Conservation (phyloP, 2,113 vertebrate species). For the Daubentonia madagascariensis region DNA sequence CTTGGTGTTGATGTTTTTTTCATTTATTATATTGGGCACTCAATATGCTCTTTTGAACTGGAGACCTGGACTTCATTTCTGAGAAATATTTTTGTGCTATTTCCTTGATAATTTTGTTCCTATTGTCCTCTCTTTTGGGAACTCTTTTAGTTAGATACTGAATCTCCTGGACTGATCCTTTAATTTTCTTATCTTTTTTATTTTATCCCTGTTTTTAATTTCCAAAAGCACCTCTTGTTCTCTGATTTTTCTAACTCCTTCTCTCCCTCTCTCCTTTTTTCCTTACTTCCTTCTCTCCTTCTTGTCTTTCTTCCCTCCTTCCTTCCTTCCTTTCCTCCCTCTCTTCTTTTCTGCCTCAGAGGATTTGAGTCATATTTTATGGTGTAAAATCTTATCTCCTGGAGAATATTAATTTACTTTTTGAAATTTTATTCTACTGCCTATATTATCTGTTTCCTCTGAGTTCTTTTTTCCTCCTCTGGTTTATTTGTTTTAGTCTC, state of each 20-base stretch:
- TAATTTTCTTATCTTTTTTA: background rate
- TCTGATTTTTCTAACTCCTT: background rate
- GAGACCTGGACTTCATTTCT: background rate
- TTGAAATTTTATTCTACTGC: background rate
- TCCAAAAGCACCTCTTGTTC: background rate
- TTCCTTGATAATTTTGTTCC: background rate
- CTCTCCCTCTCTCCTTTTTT: background rate
- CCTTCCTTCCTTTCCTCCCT: background rate
- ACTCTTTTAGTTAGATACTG: background rate
- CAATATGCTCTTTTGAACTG: background rate
- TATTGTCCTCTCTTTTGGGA: background rate
- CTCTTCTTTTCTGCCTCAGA: background rate
- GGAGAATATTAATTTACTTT: slow-evolving; percentile 19
- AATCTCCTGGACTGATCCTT: background rate
- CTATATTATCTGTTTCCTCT: background rate
- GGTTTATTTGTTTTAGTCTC: slow-evolving; percentile 44
- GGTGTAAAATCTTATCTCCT: background rate
- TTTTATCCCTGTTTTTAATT: background rate
- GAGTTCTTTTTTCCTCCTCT: background rate
- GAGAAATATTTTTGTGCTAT: background rate
- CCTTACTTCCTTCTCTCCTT: background rate
- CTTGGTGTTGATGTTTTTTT: background rate
- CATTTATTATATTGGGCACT: background rate
- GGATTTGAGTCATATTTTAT: background rate
- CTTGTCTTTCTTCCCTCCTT: background rate